Percentiles rank a stretch among this genome's conserved stretches.
Conservation (phyloP, 2,888 invertebrate genomes). For the Amiota minor region DNA sequence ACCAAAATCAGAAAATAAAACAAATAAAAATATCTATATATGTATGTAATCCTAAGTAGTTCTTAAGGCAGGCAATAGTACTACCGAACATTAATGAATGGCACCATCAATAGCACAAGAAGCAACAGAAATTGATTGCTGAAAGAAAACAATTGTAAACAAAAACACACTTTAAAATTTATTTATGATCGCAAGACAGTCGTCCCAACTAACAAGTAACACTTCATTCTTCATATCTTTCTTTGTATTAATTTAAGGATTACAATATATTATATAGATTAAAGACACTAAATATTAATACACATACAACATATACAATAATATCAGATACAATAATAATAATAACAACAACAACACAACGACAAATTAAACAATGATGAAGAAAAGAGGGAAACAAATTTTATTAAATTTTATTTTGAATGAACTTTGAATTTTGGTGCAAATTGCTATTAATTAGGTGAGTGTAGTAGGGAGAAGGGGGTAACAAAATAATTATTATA, state of each 20-base stretch:
- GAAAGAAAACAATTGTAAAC: too few relatives aligned
- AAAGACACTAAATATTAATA: conserved; percentile 20
- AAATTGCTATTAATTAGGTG: conserved; percentile 19
- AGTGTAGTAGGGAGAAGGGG: too few relatives aligned
- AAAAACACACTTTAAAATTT: conserved; percentile 26
- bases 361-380: not conserved
- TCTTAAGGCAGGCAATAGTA: too few relatives aligned
- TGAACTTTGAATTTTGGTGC: conserved; percentile 30
- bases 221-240: conserved; percentile 30
- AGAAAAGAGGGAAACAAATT: not conserved
- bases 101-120: too few relatives aligned
- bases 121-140: too few relatives aligned
- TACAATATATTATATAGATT: conserved; percentile 32
- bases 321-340: not conserved
- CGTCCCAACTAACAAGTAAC: conserved; percentile 36
- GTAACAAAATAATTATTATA: conserved; percentile 41
- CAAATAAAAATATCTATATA: too few relatives aligned
- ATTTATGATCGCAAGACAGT: conserved; percentile 40
- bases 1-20: too few relatives aligned
- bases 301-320: not conserved
- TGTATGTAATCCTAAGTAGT: too few relatives aligned
- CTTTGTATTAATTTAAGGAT: conserved; percentile 37
- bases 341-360: not conserved
- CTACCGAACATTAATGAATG: too few relatives aligned
- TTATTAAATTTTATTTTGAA: not conserved